Conservation (phyloP, 2,888 invertebrate genomes). For the Listrodromus nycthemerus region DNA sequence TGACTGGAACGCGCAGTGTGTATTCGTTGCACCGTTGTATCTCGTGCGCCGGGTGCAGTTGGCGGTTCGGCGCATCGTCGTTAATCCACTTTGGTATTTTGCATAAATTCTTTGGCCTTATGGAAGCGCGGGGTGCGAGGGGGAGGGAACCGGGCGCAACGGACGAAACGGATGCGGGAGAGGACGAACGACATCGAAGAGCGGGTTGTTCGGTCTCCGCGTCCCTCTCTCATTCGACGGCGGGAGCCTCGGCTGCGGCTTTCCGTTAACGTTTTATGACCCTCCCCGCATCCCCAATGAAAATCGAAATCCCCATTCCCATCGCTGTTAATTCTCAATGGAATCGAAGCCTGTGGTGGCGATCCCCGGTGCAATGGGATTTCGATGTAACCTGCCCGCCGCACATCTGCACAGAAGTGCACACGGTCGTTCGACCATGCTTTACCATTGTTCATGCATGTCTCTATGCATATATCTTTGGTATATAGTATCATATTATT, state of each 20-base stretch:
- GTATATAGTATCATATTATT: constrained; percentile 5
- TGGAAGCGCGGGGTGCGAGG: neutral
- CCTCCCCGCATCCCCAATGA: constrained; percentile 70
- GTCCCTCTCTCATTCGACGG: neutral
- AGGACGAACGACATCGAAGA: constrained; percentile 34
- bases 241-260: constrained; percentile 72
- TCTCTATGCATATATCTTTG: neutral
- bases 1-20: neutral
- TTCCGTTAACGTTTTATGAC: constrained; percentile 80
- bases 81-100: constrained; percentile 50
- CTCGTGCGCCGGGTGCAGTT: neutral
- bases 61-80: constrained; percentile 15
- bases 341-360: constrained; percentile 77
- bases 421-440: constrained; percentile 12
- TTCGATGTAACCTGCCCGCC: constrained; percentile 76
- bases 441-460: neutral
- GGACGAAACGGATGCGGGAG: constrained; percentile 39
- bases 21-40: neutral
- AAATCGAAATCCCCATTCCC: constrained; percentile 81
- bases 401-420: constrained; percentile 50
- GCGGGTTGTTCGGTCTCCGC: neutral
- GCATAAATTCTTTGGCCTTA: constrained; percentile 51
- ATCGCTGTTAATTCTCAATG: constrained; percentile 80
- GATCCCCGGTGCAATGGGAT: constrained; percentile 76
- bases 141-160: neutral